Conservation (phyloP, 2,113 vertebrate genomes). For the Chloroceryle aenea region DNA sequence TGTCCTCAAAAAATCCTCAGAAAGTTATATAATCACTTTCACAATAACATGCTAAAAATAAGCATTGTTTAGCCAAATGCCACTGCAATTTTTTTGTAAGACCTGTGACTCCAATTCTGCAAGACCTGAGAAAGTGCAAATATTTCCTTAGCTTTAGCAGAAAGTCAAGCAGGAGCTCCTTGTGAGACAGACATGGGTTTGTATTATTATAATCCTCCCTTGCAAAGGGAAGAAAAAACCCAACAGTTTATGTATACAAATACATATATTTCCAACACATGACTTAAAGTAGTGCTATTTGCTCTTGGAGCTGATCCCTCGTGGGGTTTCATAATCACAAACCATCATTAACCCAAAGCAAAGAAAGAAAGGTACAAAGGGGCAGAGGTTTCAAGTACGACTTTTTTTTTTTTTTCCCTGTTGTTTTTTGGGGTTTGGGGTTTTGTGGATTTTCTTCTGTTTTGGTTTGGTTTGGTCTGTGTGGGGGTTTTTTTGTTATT, state of each 20-base stretch:
- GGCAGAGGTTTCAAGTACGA: not conserved
- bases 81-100: constrained; percentile 45
- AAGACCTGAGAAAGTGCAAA: constrained; percentile 5
- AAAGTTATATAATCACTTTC: constrained; percentile 69
- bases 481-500: too few species aligned
- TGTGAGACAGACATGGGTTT: not conserved
- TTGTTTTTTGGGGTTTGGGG: too few species aligned
- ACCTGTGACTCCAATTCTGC: constrained; percentile 26
- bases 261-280: not conserved
- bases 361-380: constrained; percentile 41
- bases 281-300: not conserved
- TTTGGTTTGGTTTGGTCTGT: too few species aligned
- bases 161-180: not conserved
- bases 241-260: not conserved
- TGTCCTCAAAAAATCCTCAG: constrained; percentile 34
- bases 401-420: not conserved
- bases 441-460: too few species aligned
- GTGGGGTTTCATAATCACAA: constrained; percentile 13
- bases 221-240: not conserved
- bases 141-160: not conserved
- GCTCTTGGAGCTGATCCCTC: not conserved
- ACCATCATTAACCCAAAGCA: constrained; percentile 17
- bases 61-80: constrained; percentile 18
- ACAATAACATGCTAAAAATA: constrained; percentile 58
- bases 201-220: not conserved